phyloP scores from a whole-genome alignment of 2,797 vertebrate genomes.

The Megalops cyprinoides region DNA sequence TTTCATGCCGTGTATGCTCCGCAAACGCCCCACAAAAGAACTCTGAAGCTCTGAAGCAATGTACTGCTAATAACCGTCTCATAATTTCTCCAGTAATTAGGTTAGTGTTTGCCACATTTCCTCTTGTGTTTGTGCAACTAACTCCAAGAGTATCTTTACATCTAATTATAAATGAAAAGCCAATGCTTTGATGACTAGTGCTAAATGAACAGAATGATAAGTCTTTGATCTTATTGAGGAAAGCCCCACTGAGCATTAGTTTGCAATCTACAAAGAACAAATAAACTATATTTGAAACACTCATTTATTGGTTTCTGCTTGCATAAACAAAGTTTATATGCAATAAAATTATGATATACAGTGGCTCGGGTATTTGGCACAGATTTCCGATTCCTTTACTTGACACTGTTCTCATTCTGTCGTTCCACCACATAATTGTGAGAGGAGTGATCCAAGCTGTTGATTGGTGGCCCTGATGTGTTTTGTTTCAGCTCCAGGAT shows the following conservation, averaged over 20 bases:
- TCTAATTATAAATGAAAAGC: conserved; percentile 6
- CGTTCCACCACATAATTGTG: neutral
- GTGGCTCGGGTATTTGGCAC: too few relatives aligned
- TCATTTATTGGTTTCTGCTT: neutral
- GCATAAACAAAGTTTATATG: neutral
- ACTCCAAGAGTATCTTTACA: neutral
- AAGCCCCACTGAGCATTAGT: neutral
- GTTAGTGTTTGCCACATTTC: neutral
- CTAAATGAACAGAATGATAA: neutral
- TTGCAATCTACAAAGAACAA: neutral
- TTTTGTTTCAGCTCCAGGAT: neutral
- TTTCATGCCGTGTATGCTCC: neutral
- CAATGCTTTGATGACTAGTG: neutral
- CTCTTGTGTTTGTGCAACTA: neutral
- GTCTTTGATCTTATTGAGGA: neutral
- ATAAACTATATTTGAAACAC: neutral
- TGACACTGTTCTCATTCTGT: neutral
- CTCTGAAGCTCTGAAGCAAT: neutral
- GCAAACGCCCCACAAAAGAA: neutral
- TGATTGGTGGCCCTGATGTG: neutral
- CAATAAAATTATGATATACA: neutral
- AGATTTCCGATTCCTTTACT: neutral
- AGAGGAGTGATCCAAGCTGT: neutral
- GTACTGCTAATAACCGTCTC: neutral
- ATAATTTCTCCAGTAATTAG: neutral